Percentiles rank a stretch among this genome's conserved stretches.
Conservation (phyloP, 1,140 invertebrate species). For the Chironomus tepperi region DNA sequence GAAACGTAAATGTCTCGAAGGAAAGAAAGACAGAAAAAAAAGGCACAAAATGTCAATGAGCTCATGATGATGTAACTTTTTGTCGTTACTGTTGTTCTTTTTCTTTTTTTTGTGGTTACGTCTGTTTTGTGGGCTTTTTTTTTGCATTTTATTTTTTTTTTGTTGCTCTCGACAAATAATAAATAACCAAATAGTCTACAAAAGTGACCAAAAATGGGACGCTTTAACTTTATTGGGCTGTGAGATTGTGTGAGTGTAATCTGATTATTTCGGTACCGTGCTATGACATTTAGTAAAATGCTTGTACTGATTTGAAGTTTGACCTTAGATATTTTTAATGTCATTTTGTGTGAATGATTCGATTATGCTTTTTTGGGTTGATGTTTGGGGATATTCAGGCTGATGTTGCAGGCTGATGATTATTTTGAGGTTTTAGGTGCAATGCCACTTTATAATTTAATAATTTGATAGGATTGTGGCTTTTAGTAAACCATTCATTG, state of each 20-base stretch:
- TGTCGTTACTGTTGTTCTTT: background rate
- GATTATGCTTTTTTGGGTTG: too few species aligned
- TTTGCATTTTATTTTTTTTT: background rate
- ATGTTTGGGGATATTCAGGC: too few species aligned
- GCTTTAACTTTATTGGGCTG: background rate
- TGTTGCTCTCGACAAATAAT: background rate
- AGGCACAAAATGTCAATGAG: background rate
- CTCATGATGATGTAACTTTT: constrained; percentile 8
- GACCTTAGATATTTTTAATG: too few species aligned
- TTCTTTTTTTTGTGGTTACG: background rate
- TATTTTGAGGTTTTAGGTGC: too few species aligned
- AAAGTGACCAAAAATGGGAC: constrained; percentile 6
- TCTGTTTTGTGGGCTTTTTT: background rate
- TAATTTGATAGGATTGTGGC: too few species aligned
- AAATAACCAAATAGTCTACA: background rate
- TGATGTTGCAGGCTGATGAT: too few species aligned
- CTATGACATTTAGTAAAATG: background rate
- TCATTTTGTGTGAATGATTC: too few species aligned
- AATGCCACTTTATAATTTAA: too few species aligned
- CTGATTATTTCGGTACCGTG: background rate
- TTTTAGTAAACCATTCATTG: too few species aligned
- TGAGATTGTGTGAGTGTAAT: background rate
- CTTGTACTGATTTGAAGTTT: too few species aligned
- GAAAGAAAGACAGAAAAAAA: background rate
- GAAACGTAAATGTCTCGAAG: background rate